phyloP scores from a whole-genome alignment of 1,140 invertebrate species.

The Antheraea mylitta region DNA sequence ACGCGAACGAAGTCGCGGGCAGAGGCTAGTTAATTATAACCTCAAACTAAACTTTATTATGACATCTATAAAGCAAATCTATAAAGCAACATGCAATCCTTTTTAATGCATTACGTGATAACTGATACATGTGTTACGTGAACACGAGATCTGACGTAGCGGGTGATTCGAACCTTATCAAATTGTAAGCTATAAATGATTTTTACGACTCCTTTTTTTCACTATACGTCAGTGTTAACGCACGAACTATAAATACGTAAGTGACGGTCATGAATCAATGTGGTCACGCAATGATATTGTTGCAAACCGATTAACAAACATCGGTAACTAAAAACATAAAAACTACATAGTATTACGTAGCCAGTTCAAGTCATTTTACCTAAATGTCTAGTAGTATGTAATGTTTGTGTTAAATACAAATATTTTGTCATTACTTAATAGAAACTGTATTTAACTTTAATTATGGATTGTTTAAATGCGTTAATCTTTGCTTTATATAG shows the following conservation, averaged over 20 bases:
- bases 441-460: no score
- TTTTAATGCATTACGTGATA: not conserved
- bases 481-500: no score
- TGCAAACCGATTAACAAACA: conserved; percentile 6
- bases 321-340: not conserved
- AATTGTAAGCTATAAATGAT: conserved; percentile 21
- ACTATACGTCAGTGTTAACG: conserved; percentile 28
- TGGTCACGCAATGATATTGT: conserved; percentile 22
- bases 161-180: conserved; percentile 39
- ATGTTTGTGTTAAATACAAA: no score
- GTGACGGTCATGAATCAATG: conserved; percentile 13
- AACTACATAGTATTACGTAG: not conserved
- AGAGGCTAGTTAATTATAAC: no score
- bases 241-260: conserved; percentile 20
- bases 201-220: conserved; percentile 22
- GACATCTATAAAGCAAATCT: no score
- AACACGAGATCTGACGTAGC: conserved; percentile 9
- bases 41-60: no score
- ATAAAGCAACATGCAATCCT: no score
- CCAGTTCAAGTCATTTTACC: not conserved
- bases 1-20: no score
- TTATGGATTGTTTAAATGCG: no score
- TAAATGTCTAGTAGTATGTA: not conserved
- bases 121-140: not conserved
- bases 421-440: no score